phyloP scores from a whole-genome alignment of 2,797 vertebrate genomes.

The Ctenochaetus hawaiiensis region DNA sequence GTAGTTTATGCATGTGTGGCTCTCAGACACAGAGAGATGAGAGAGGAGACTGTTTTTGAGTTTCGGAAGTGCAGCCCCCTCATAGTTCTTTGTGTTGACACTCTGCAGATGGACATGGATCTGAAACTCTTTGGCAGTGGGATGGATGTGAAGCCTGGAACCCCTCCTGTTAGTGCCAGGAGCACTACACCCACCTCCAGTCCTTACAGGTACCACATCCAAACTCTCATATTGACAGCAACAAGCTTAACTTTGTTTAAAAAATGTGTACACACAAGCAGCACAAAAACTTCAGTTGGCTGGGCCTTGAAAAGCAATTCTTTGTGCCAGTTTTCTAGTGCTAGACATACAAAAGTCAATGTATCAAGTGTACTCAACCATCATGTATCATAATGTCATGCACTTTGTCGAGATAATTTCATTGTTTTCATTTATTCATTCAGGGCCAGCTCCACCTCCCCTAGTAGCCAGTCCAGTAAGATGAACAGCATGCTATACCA shows the following conservation, averaged over 20 bases:
- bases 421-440: not conserved
- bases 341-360: not conserved
- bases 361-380: not conserved
- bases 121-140: constrained; percentile 94
- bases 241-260: too few relatives aligned
- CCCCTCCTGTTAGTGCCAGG: constrained; percentile 91
- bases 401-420: not conserved
- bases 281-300: not conserved
- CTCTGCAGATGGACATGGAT: constrained; percentile 95
- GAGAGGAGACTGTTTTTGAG: not conserved
- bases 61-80: not conserved
- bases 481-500: constrained; percentile 98
- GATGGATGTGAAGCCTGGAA: constrained; percentile 97
- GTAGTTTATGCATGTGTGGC: constrained; percentile 29
- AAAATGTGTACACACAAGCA: not conserved
- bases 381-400: not conserved
- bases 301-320: too few relatives aligned
- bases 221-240: not conserved
- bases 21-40: too few relatives aligned
- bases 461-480: constrained; percentile 97
- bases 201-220: constrained; percentile 91
- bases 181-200: constrained; percentile 97
- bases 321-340: not conserved
- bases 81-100: not conserved
- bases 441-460: constrained; percentile 97